Conservation (phyloP, 2,888 invertebrate genomes). For the Cephus sareptanus region DNA sequence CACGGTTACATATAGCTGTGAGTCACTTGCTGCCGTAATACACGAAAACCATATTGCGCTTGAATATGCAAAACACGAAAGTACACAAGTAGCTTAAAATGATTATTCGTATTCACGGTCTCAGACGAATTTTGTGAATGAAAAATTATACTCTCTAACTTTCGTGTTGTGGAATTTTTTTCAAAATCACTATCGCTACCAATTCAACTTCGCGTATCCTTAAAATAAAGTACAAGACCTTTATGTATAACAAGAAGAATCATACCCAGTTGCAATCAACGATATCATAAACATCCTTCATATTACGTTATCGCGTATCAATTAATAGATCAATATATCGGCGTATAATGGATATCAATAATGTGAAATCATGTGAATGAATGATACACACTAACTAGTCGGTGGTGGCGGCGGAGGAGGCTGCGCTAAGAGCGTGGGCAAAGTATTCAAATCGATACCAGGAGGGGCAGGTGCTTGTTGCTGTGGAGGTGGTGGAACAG, state of each 20-base stretch:
- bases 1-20: neutral
- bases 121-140: neutral
- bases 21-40: neutral
- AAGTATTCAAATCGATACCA: constrained; percentile 69
- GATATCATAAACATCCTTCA: neutral
- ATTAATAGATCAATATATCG: neutral
- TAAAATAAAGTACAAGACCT: neutral
- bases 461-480: constrained; percentile 63
- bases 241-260: neutral
- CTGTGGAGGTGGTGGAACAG: constrained; percentile 70
- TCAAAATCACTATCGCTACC: neutral
- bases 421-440: constrained; percentile 72
- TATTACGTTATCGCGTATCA: neutral
- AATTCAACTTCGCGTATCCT: neutral
- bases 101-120: neutral
- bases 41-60: neutral
- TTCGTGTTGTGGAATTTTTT: neutral
- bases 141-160: neutral
- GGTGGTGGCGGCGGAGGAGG: constrained; percentile 78
- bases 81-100: neutral
- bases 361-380: constrained; percentile 8
- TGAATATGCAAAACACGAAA: neutral
- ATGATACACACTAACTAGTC: constrained; percentile 54
- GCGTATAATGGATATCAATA: neutral
- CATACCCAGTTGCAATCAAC: neutral